Conservation (phyloP, 2,113 vertebrate species). For the Salminus brasiliensis region DNA sequence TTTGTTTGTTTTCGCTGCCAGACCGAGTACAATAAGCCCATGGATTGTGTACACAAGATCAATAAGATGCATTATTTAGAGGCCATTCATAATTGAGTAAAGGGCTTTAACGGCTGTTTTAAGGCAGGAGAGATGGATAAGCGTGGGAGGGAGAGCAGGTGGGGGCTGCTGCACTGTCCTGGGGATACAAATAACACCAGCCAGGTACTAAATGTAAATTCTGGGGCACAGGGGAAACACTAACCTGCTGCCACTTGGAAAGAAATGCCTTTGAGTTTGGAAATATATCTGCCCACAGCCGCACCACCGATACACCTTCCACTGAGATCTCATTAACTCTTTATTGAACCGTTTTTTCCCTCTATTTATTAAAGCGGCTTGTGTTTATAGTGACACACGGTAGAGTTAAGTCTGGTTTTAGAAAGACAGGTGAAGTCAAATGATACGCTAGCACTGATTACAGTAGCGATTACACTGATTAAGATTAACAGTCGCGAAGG, state of each 20-base stretch:
- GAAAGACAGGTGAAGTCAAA: neutral
- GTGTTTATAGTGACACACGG: conserved; percentile 16
- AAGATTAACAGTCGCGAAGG: conserved; percentile 21
- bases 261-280: conserved; percentile 26
- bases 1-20: conserved; percentile 40
- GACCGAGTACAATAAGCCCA: conserved; percentile 15
- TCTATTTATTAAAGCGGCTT: conserved; percentile 24
- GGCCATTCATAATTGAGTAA: conserved; percentile 53
- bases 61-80: conserved; percentile 53
- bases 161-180: conserved; percentile 1
- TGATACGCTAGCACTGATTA: conserved; percentile 1
- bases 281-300: conserved; percentile 40
- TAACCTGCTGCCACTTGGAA: conserved; percentile 32
- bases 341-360: conserved; percentile 46
- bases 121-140: conserved; percentile 30
- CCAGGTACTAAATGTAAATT: conserved; percentile 34
- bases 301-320: neutral
- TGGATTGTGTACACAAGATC: conserved; percentile 40
- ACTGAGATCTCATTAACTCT: conserved; percentile 44
- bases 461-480: conserved; percentile 26
- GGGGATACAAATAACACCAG: conserved; percentile 23
- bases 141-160: conserved; percentile 12
- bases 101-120: conserved; percentile 46
- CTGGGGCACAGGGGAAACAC: conserved; percentile 1
- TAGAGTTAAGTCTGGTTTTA: neutral